Evolutionary conservation across 2,797 vertebrate genomes (phyloP).

Genomic region (Epinephelus awoara): DNA sequence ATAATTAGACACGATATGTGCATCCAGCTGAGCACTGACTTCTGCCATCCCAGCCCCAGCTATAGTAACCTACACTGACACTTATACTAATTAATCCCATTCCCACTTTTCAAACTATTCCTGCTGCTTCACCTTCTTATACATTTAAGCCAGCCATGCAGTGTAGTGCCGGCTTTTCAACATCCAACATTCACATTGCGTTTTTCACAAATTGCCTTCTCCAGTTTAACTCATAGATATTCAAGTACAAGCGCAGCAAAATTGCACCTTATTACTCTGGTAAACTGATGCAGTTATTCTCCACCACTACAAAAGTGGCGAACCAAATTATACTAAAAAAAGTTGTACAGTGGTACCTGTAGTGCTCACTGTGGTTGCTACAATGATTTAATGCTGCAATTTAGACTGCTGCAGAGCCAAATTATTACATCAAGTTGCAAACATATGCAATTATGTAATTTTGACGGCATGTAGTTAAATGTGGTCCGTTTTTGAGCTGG

Average conservation of each 20-base stretch:
- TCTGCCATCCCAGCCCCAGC: constrained; percentile 22
- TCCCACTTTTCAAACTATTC: too few species aligned
- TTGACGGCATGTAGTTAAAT: constrained; percentile 12
- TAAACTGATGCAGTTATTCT: too few species aligned
- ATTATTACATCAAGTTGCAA: background rate
- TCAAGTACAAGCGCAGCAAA: too few species aligned
- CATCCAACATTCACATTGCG: too few species aligned
- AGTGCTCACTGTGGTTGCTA: constrained; percentile 3
- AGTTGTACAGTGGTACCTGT: background rate
- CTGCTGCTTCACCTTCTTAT: too few species aligned
- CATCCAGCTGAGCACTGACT: constrained; percentile 38
- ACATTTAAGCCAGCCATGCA: too few species aligned
- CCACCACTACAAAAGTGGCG: too few species aligned
- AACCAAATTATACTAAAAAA: background rate
- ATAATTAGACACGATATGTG: constrained; percentile 67
- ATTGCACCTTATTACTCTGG: too few species aligned
- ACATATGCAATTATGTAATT: background rate
- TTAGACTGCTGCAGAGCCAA: background rate
- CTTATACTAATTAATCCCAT: too few species aligned
- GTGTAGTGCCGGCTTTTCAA: too few species aligned
- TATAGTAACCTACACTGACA: background rate
- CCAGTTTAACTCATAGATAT: too few species aligned
- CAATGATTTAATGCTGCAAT: background rate
- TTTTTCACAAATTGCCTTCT: too few species aligned
- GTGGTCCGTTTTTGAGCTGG: background rate